phyloP scores from a whole-genome alignment of 2,888 invertebrate genomes.

The Bombyx huttoni region DNA sequence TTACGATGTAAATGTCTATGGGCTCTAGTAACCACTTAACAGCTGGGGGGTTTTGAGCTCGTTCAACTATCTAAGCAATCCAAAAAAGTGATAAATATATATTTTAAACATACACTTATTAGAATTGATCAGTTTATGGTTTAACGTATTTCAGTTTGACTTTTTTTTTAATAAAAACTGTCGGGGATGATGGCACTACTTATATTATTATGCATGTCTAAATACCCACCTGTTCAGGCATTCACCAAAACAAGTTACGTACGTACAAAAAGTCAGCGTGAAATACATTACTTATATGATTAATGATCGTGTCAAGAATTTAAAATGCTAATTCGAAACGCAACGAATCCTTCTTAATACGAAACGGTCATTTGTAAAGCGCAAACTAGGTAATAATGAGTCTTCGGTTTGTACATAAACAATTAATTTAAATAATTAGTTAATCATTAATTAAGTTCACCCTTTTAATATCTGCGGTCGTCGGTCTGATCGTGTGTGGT shows the following conservation, averaged over 20 bases:
- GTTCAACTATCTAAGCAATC: no score
- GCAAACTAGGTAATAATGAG: constrained; percentile 33
- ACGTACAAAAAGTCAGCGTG: background rate
- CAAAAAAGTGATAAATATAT: no score
- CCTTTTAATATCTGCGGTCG: constrained; percentile 6
- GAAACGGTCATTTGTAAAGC: constrained; percentile 40
- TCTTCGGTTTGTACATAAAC: constrained; percentile 28
- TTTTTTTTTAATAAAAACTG: no score
- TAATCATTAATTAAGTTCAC: constrained; percentile 12
- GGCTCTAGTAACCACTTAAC: no score
- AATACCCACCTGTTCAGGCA: constrained; percentile 12
- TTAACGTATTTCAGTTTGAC: no score
- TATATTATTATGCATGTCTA: no score
- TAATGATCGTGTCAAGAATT: constrained; percentile 37
- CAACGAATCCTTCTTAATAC: constrained; percentile 32
- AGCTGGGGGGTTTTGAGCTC: no score
- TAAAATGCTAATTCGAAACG: constrained; percentile 39
- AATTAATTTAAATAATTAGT: constrained; percentile 32
- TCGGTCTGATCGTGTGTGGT: constrained; percentile 20
- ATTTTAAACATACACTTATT: no score
- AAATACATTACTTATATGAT: constrained; percentile 22
- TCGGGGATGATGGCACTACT: no score
- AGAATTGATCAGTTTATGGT: no score
- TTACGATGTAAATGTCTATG: no score
- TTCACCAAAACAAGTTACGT: background rate